phyloP scores from a whole-genome alignment of 2,113 vertebrate genomes.

The Ameiurus melas region DNA sequence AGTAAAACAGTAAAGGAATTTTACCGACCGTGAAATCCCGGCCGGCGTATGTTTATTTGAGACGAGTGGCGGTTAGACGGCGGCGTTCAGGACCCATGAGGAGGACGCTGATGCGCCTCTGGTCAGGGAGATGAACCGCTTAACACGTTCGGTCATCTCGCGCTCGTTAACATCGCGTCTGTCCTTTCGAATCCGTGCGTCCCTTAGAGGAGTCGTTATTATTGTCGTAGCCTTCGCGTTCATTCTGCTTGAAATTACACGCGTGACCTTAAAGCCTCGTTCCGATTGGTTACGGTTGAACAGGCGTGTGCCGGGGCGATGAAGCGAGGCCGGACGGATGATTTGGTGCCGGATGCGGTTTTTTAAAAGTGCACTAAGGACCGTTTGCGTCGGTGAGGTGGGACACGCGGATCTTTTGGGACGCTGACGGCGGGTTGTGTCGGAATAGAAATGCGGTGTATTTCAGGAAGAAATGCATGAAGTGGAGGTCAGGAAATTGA shows the following conservation, averaged over 20 bases:
- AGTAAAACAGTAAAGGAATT: not conserved
- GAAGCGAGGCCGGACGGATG: not conserved
- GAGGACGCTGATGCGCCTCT: not conserved
- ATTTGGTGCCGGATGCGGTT: not conserved
- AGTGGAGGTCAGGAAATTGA: not conserved
- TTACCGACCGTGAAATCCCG: no score
- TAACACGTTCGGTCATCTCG: constrained; percentile 8
- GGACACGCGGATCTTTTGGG: not conserved
- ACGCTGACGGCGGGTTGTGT: not conserved
- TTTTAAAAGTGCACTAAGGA: not conserved
- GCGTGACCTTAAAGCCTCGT: constrained; percentile 5
- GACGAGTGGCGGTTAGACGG: not conserved
- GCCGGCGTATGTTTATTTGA: not conserved
- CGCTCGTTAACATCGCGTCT: constrained; percentile 6
- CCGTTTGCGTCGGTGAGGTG: not conserved
- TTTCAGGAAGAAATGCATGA: not conserved
- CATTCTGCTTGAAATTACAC: constrained; percentile 11
- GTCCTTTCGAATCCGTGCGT: not conserved
- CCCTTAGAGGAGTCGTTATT: constrained; percentile 11
- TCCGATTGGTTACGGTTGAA: not conserved
- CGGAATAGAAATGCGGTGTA: not conserved
- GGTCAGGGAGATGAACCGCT: not conserved
- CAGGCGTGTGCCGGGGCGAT: not conserved
- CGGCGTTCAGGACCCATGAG: not conserved
- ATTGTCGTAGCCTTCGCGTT: constrained; percentile 13